Conservation (phyloP, 2,888 invertebrate genomes). For the Idaea biselata region DNA sequence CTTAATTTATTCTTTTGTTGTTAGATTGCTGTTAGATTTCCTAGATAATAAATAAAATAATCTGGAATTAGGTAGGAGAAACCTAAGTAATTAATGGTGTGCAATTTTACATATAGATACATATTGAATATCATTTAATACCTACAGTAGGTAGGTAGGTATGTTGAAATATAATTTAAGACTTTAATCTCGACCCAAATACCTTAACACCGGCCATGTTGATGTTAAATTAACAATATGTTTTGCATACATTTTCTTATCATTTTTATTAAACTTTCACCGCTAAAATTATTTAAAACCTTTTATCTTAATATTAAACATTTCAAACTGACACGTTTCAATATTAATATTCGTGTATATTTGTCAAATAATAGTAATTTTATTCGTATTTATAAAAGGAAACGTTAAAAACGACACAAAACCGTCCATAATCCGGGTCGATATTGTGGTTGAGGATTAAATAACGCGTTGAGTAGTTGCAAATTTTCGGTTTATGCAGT, state of each 20-base stretch:
- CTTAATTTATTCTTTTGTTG: no score
- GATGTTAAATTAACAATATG: constrained; percentile 35
- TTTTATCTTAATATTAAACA: constrained; percentile 30
- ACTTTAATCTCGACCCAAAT: constrained; percentile 15
- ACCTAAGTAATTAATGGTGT: no score
- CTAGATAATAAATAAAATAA: no score
- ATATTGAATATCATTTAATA: neutral
- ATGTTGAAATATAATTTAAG: neutral
- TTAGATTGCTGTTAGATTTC: no score
- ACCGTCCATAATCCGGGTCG: constrained; percentile 67
- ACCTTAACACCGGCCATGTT: constrained; percentile 19
- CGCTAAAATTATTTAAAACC: constrained; percentile 39
- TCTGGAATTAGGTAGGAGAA: no score
- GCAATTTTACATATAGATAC: neutral
- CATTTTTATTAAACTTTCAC: constrained; percentile 58
- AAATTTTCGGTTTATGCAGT: constrained; percentile 64
- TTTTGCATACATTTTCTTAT: constrained; percentile 52
- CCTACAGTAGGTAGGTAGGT: neutral
- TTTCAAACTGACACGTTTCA: constrained; percentile 34
- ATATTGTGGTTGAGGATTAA: constrained; percentile 66
- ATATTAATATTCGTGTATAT: constrained; percentile 39
- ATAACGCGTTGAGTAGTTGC: constrained; percentile 65
- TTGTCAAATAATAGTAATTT: constrained; percentile 26
- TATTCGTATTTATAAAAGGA: constrained; percentile 48
- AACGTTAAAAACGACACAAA: constrained; percentile 64